Evolutionary conservation across 2,113 vertebrate genomes (phyloP), one percentile per base, ranked within the genome.

Genomic region (Acanthochromis polyacanthus): DNA sequence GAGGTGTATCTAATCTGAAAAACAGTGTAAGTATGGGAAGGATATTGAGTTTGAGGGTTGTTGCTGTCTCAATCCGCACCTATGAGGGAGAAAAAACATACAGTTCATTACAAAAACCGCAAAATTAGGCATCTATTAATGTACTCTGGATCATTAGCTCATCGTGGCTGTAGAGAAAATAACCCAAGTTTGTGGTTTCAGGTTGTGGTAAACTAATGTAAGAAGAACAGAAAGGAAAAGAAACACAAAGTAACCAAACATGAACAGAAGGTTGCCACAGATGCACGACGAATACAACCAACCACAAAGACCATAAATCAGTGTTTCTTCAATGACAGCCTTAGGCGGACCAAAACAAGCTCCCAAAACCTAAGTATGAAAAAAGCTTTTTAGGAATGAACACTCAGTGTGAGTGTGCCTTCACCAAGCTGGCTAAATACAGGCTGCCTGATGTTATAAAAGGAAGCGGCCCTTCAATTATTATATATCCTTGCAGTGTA

Each of bases 41-140:
- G 98, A 99, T 99, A 99, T 99, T 95, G 86, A 98, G 94, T 93
- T 98, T 99, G 85, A 99, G 91, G 16, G 98, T 99, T 1, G 97
- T 98, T 38, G 98, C 98, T 1, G 97, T 96, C 93, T 99, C 97
- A 53, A 99, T 98, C 72, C 98, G 96, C 43, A 99, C 98, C 98
- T 99, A 80, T 78, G 36, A 43, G 16, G 40, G 17, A 9, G 4
- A n/a, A 43, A 22, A 25, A n/a, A 57, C 4, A 8, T 0, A 9
- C 2, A 68, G 11, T 43, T 61, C 0, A 61, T 64, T n/a, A 57
- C 7, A 14, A 66, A 60, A 80, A 62, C 25, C 3, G 32, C 10
- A 62, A 45, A 53, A 69, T 48, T 9, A 28, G 3, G 19, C 10
- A 53, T 55, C 15, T 38, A 51, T 23, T 2, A 53, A 23, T 56